Conservation (phyloP, 2,113 vertebrate genomes). For the Bufo gargarizans region DNA sequence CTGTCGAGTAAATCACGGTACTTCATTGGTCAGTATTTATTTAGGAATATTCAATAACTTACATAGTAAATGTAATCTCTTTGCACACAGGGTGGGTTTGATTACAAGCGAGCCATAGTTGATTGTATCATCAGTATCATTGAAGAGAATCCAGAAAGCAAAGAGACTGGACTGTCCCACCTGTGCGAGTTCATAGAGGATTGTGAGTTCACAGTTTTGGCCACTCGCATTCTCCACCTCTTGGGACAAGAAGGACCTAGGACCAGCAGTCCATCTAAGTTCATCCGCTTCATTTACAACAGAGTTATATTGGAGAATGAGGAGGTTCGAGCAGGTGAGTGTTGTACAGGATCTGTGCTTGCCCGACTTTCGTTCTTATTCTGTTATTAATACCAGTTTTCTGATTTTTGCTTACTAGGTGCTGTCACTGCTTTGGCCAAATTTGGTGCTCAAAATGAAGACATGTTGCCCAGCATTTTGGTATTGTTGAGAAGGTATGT, state of each 20-base stretch:
- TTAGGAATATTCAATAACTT: neutral
- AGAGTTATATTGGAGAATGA: constrained; percentile 81
- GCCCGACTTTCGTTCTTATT: neutral
- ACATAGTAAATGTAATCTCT: neutral
- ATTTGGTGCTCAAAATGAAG: constrained; percentile 83
- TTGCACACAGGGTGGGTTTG: constrained; percentile 75
- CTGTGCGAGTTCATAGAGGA: constrained; percentile 82
- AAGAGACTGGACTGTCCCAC: constrained; percentile 80
- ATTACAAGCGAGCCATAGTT: constrained; percentile 81
- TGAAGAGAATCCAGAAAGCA: constrained; percentile 81
- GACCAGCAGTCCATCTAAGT: constrained; percentile 81
- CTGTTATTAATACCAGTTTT: neutral
- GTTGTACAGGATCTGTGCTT: too few species aligned
- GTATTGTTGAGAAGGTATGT: constrained; percentile 78
- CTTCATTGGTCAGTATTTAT: neutral
- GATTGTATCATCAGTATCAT: constrained; percentile 85
- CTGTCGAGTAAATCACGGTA: too few species aligned
- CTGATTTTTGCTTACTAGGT: constrained; percentile 62
- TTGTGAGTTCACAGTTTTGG: constrained; percentile 81
- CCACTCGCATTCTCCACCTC: constrained; percentile 80
- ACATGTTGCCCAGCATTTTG: constrained; percentile 80
- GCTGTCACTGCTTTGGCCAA: constrained; percentile 83
- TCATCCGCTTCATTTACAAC: constrained; percentile 84
- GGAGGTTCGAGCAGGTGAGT: constrained; percentile 79
- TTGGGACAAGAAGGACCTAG: constrained; percentile 80